phyloP scores from a whole-genome alignment of 1,140 invertebrate genomes.

The Lutraria rhynchaena region DNA sequence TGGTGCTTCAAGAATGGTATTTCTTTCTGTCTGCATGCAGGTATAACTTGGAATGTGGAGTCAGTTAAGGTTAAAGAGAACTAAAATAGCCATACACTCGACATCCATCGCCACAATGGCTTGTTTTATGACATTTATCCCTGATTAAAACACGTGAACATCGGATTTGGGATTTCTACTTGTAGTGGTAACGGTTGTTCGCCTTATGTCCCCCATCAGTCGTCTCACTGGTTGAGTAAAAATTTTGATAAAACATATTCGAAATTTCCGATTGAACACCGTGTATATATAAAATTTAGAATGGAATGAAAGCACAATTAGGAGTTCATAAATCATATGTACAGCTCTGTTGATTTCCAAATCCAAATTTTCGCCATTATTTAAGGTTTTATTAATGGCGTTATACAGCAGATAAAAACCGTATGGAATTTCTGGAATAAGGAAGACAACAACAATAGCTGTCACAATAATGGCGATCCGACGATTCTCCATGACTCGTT shows the following conservation, averaged over 20 bases:
- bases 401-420: constrained; percentile 13
- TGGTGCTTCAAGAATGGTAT: too few species aligned
- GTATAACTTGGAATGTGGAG: too few species aligned
- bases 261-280: constrained; percentile 18
- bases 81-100: too few species aligned
- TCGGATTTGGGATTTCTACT: too few species aligned
- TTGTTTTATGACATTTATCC: too few species aligned
- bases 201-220: neutral
- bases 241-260: neutral
- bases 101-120: too few species aligned
- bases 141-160: too few species aligned
- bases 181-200: neutral
- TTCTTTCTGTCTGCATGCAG: too few species aligned
- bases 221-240: neutral
- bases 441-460: constrained; percentile 14
- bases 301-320: constrained; percentile 3
- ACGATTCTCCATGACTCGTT: constrained; percentile 3
- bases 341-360: constrained; percentile 21
- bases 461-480: constrained; percentile 23
- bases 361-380: neutral
- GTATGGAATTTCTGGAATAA: constrained; percentile 50
- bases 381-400: neutral
- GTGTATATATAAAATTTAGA: constrained; percentile 41
- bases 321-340: constrained; percentile 5
- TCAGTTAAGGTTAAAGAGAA: too few species aligned